These are phyloP conservation scores for Drosophila watanabei DNA, from an alignment of 1,140 invertebrate species.

Conservation along the genomic window DNA sequence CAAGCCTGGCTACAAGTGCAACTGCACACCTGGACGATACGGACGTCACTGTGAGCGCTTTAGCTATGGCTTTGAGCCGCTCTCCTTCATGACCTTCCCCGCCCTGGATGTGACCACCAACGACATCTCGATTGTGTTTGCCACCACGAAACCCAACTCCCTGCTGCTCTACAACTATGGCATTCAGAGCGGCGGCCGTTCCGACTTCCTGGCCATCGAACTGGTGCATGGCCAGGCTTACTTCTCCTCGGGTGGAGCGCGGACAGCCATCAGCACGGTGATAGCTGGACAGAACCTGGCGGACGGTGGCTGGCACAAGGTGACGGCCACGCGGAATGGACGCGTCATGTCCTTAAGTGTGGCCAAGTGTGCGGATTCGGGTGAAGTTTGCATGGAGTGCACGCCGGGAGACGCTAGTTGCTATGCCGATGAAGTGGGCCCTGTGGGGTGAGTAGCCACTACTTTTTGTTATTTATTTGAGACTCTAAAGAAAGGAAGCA, in stretches of 20 bases:
- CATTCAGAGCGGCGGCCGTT: constrained; percentile 93
- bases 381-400: constrained; percentile 94
- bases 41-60: constrained; percentile 96
- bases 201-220: constrained; percentile 97
- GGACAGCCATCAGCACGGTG: constrained; percentile 93
- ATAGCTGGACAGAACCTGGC: constrained; percentile 90
- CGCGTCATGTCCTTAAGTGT: constrained; percentile 94
- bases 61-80: constrained; percentile 94
- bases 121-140: constrained; percentile 96
- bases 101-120: constrained; percentile 94
- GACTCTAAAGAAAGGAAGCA: accelerated
- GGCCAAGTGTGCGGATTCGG: constrained; percentile 92
- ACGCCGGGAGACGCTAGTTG: constrained; percentile 92
- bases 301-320: constrained; percentile 96
- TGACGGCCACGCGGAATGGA: constrained; percentile 95
- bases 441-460: constrained; percentile 90
- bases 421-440: constrained; percentile 93
- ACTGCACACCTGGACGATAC: constrained; percentile 94
- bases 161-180: constrained; percentile 96
- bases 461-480: not conserved
- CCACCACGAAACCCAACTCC: constrained; percentile 94
- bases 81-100: constrained; percentile 96
- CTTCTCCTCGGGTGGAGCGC: constrained; percentile 95
- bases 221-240: constrained; percentile 92
- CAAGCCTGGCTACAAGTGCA: constrained; percentile 94